Evolutionary conservation across 2,797 vertebrate species (phyloP).

Genomic region (Molothrus ater): DNA sequence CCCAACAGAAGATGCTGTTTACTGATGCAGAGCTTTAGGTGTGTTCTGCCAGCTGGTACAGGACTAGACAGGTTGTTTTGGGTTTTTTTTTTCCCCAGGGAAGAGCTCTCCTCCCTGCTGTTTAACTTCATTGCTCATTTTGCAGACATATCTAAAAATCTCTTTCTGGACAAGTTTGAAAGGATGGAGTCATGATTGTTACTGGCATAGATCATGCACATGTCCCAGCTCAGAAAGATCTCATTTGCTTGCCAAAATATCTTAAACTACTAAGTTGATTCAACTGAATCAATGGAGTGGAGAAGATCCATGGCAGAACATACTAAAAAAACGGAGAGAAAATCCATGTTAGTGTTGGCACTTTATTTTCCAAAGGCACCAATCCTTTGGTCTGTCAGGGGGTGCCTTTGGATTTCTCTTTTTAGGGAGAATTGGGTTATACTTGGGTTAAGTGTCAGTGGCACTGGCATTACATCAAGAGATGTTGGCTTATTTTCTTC

Average conservation of each 20-base stretch:
- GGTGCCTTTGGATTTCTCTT: background rate
- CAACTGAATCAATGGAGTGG: background rate
- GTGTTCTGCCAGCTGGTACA: background rate
- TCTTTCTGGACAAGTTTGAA: background rate
- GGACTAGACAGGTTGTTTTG: background rate
- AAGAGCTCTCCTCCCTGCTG: background rate
- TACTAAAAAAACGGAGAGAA: background rate
- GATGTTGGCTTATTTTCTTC: background rate
- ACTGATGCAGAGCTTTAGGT: background rate
- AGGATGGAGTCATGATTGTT: background rate
- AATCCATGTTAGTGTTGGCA: background rate
- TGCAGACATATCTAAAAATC: background rate
- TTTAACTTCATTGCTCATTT: background rate
- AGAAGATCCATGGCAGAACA: background rate
- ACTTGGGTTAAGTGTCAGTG: background rate
- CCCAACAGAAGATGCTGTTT: background rate
- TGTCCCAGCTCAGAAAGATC: background rate
- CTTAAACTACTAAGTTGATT: background rate
- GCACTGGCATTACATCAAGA: background rate
- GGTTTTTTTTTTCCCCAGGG: background rate
- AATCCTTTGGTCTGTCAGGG: background rate
- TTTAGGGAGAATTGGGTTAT: background rate
- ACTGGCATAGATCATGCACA: background rate
- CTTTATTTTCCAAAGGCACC: background rate
- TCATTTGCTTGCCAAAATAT: background rate